Percentiles rank a stretch among this genome's conserved stretches.
phyloP scores from a whole-genome alignment of 2,113 vertebrate genomes.

The Serinus canaria region DNA sequence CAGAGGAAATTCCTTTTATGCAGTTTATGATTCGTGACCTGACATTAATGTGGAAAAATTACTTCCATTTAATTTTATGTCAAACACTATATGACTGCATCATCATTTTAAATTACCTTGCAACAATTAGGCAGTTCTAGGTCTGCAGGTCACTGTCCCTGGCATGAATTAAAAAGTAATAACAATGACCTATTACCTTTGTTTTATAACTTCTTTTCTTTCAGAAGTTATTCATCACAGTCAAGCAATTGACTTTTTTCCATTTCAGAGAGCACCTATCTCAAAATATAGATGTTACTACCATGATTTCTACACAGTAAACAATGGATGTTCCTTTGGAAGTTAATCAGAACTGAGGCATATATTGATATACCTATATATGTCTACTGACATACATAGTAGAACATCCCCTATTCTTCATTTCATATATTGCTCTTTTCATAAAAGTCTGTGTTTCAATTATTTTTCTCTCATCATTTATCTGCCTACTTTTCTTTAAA shows the following conservation, averaged over 20 bases:
- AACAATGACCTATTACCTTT: not conserved
- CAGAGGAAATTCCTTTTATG: not conserved
- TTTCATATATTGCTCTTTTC: not conserved
- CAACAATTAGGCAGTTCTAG: not conserved
- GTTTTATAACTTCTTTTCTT: not conserved
- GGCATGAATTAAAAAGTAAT: not conserved
- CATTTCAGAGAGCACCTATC: not conserved
- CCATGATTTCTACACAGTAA: not conserved
- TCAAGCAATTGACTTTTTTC: not conserved
- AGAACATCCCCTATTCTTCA: not conserved
- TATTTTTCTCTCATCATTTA: not conserved
- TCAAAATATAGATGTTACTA: not conserved
- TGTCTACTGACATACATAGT: not conserved
- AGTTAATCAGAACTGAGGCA: not conserved
- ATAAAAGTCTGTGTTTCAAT: not conserved
- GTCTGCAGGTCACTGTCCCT: not conserved
- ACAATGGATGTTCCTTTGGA: not conserved
- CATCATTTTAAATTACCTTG: not conserved
- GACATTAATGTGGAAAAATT: not conserved
- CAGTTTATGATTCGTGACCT: not conserved
- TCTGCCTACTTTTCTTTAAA: not conserved
- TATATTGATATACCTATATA: accelerated
- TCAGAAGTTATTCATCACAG: not conserved
- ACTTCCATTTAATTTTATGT: not conserved
- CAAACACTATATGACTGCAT: not conserved